phyloP scores from a whole-genome alignment of 2,888 invertebrate genomes.

The Parnassius glacialis region DNA sequence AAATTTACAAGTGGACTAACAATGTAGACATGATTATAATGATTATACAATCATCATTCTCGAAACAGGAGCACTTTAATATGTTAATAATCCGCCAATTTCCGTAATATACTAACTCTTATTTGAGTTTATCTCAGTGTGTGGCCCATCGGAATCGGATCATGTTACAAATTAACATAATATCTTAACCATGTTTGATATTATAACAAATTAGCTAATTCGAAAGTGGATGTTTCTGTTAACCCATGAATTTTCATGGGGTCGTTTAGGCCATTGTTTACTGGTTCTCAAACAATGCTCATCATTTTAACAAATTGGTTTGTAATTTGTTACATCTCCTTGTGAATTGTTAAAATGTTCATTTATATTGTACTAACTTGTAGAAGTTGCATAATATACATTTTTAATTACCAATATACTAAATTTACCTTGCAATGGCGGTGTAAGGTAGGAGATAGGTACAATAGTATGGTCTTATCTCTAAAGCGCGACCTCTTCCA shows the following conservation, averaged over 20 bases:
- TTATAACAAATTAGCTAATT: conserved; percentile 23
- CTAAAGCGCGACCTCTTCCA: too few species aligned
- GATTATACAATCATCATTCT: too few species aligned
- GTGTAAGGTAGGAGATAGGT: too few species aligned
- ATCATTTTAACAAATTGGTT: conserved; percentile 13
- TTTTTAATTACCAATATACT: too few species aligned
- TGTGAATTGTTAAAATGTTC: too few species aligned
- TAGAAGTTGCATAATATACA: too few species aligned
- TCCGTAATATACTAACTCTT: not conserved
- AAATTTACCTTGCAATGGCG: too few species aligned
- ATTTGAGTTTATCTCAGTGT: conserved; percentile 2
- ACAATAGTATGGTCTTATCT: too few species aligned
- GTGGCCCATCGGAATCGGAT: conserved; percentile 9
- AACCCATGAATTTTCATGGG: conserved; percentile 20
- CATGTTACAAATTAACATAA: conserved; percentile 26
- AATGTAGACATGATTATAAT: too few species aligned
- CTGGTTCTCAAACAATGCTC: conserved; percentile 11
- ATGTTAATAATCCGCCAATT: not conserved
- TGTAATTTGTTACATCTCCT: not conserved
- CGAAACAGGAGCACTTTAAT: too few species aligned
- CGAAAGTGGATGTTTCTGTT: conserved; percentile 15
- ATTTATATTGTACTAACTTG: too few species aligned
- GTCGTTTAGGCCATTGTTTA: conserved; percentile 15
- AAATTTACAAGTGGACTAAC: too few species aligned
- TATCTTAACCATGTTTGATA: conserved; percentile 27